Conservation (phyloP, 1,140 invertebrate genomes). For the Saccostrea echinata region DNA sequence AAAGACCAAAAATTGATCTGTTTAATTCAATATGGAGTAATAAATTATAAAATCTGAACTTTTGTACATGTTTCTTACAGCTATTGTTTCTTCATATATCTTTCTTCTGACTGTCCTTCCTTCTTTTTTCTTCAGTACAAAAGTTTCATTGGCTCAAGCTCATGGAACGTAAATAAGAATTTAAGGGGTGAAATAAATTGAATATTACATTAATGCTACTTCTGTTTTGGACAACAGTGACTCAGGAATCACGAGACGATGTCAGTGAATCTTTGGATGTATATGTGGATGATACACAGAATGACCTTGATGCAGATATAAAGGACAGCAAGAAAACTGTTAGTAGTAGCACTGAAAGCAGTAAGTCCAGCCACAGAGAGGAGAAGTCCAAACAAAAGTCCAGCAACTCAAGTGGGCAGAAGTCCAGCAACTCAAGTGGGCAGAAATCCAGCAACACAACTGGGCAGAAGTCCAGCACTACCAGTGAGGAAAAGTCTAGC, state of each 20-base stretch:
- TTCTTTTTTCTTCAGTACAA: not conserved
- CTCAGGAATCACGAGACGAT: not conserved
- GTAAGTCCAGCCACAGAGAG: not conserved
- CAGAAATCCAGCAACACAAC: not conserved
- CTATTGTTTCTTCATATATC: not conserved
- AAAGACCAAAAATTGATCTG: no score
- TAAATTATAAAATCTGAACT: not conserved
- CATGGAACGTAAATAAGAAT: not conserved
- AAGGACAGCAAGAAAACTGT: constrained; percentile 43
- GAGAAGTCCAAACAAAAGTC: not conserved
- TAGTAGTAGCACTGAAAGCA: not conserved
- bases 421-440: not conserved
- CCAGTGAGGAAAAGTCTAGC: not conserved
- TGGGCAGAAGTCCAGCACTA: not conserved
- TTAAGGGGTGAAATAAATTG: not conserved
- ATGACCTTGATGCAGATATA: constrained; percentile 77
- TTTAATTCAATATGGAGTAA: no score
- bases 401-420: not conserved
- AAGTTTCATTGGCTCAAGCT: not conserved
- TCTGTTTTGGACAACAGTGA: constrained; percentile 28
- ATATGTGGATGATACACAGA: constrained; percentile 77
- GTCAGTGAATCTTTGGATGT: constrained; percentile 73
- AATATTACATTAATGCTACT: constrained; percentile 13
- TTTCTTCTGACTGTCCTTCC: not conserved
- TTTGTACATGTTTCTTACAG: not conserved